Base-by-base conservation (phyloP, 2,797 vertebrate species). In the Urocyon cinereoargenteus region DNA sequence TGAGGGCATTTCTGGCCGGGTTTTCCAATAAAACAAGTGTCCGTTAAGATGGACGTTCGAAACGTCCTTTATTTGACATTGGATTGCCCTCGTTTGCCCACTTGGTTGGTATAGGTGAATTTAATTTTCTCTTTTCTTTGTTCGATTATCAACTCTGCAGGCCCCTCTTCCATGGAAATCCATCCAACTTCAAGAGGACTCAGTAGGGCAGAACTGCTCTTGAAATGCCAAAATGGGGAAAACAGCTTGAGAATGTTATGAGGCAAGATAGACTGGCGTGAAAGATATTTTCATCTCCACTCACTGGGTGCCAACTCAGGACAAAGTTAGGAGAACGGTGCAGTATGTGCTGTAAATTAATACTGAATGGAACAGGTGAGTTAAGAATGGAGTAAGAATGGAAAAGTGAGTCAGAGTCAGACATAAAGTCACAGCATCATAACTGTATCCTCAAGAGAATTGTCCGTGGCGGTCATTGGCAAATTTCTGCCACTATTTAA, bases 241-340 rank as follows among this genome's bases (percentile, higher is more conserved):
- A 97, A 97, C 96, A 94, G 93, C 86, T 96, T 86, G 96, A 95
- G 97, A 97, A 96, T 97, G 97, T 91, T 72, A 87, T 79, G 92
- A 96, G 83, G 93, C 96, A 92, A 85, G 97, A 92, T 57, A 84
- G 45, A 94, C 53, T 96, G 97, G 97, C 91, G 64, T 84, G 95
- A 91, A 95, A 86, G 97, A 97, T 96, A 96, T 96, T 97, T 98
- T 96, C 94, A 96, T 97, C 97, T 85, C 88, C 24, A 24, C 57
- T 51, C 61, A 62, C 57, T 83, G 1, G 19, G 36, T 94, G 97
- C 95, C 97, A 97, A 66, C 66, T 95, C 90, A n/a, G 86, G 92
- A 87, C 91, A 95, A 61, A 96, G 94, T 94, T 34, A 90, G 96
- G 91, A 82, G 87, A 94, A 93, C 36, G 86, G 88, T 40, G 87